Base-by-base conservation (phyloP, 2,888 invertebrate species). In the Agrochola lota region DNA sequence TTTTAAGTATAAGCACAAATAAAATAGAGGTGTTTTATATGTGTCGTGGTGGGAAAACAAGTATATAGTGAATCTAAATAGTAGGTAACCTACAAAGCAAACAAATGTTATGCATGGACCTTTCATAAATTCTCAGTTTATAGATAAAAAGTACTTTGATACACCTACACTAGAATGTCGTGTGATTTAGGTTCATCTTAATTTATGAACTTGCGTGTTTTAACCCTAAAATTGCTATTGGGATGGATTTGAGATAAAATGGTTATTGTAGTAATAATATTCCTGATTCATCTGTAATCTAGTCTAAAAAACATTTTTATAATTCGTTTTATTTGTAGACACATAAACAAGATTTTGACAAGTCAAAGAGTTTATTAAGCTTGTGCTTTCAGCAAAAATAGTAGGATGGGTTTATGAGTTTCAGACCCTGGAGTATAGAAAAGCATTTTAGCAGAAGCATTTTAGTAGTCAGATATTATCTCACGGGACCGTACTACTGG, bases 51-150 rank as follows among this genome's bases (percentile, higher is more conserved):
- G 5, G 1, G 4, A 52, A 62, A 63, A n/a, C 17, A 35, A 40
- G 15, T 46, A 7, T 20, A 63, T n/a, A 46, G 26, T 46, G 0
- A 23, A 46, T 55, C 23, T 2, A 30, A 52, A 49, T 57, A 57
- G 6, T 75, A 26, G 1, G n/a, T 80, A 78, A 80, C 78, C 67
- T 83, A 57, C 2, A 77, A 83, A 43, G 11, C 23, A 69, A 78
- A 78, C 68, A 59, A 63, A 43, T 57, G 15, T 15, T 60, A 20
- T 26, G 30, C 6, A 55, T 20, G 46, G 17, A 79, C 15, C 26
- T 67, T 43, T 77, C 77, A 55, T 59, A 43, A 4, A 52, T 59
- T 26, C 46, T 46, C 3, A 35, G 0, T 57, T 3, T 0, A 57
- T 11, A 40, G 0, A 30, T n/a, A 49, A 0, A n/a, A 1, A 23